Conservation (phyloP, 2,888 invertebrate genomes). For the Archips xylosteana region DNA sequence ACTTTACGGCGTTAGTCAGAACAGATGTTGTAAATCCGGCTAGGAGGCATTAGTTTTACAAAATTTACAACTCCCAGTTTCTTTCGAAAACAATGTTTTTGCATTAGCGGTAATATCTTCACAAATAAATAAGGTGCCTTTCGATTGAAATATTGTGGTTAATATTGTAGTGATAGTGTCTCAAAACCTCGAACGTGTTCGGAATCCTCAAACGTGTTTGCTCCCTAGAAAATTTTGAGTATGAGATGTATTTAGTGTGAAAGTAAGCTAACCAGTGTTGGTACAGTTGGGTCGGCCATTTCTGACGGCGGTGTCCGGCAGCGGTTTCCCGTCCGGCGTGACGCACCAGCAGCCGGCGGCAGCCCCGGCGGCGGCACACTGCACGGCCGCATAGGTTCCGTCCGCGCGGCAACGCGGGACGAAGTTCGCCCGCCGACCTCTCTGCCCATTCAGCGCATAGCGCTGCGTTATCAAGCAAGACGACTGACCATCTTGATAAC, state of each 20-base stretch:
- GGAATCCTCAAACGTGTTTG: no score
- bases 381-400: conserved; percentile 93
- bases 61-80: conserved; percentile 16
- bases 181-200: no score
- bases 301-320: conserved; percentile 92
- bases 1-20: conserved; percentile 62
- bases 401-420: conserved; percentile 93
- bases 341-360: conserved; percentile 96
- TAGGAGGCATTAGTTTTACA: conserved; percentile 49
- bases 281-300: conserved; percentile 89
- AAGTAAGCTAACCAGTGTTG: conserved; percentile 66
- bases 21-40: conserved; percentile 70
- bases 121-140: background rate
- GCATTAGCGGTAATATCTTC: background rate
- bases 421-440: conserved; percentile 83
- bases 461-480: conserved; percentile 80
- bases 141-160: background rate
- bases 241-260: background rate
- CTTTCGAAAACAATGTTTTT: conserved; percentile 7
- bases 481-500: conserved; percentile 71
- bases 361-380: conserved; percentile 92
- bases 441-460: conserved; percentile 72
- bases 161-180: background rate
- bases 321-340: conserved; percentile 92
- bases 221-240: no score